Conservation (phyloP, 2,113 vertebrate species). For the Ictidomys tridecemlineatus region DNA sequence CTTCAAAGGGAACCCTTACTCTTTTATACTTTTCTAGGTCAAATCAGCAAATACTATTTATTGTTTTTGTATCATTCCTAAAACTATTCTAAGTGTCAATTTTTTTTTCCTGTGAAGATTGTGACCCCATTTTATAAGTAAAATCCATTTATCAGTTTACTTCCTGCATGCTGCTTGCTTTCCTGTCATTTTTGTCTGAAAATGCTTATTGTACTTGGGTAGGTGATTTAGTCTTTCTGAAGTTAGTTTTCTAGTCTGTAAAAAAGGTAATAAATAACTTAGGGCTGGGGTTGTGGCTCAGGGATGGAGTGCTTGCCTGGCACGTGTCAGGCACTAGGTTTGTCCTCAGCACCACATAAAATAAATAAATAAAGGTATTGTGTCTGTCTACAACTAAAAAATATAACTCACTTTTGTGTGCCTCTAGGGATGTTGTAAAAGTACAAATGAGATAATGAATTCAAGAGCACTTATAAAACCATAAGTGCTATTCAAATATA, state of each 20-base stretch:
- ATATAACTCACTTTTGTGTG: not conserved
- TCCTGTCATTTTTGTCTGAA: not conserved
- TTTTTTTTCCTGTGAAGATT: not conserved
- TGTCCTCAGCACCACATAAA: no score
- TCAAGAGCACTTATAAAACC: not conserved
- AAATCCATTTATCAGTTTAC: not conserved
- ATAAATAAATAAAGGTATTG: no score
- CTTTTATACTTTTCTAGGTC: not conserved
- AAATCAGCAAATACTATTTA: not conserved
- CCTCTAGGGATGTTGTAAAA: not conserved
- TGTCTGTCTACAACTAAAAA: no score
- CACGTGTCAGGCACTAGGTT: no score
- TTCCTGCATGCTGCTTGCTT: not conserved
- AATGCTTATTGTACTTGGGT: not conserved
- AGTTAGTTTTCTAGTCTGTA: constrained; percentile 25
- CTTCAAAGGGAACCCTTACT: not conserved
- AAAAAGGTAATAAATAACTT: not conserved
- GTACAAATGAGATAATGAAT: not conserved
- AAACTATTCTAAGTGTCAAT: not conserved
- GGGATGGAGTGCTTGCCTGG: no score
- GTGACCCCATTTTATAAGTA: not conserved
- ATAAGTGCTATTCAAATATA: not conserved
- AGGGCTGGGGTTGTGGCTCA: no score
- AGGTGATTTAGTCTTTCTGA: not conserved
- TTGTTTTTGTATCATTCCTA: constrained; percentile 38